phyloP scores from a whole-genome alignment of 2,113 vertebrate species.

The Panthera leo region DNA sequence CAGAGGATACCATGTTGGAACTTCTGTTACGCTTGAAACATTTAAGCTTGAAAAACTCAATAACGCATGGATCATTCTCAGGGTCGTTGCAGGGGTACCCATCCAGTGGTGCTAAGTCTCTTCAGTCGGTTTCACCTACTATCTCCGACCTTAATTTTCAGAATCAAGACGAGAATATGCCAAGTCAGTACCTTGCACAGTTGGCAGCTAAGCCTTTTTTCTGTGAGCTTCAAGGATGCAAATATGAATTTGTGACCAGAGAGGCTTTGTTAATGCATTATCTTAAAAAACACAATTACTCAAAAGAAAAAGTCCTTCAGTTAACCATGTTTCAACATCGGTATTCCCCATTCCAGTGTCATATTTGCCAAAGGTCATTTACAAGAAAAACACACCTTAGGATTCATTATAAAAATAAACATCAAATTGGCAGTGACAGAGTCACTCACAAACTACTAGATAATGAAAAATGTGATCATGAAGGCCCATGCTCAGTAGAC shows the following conservation, averaged over 20 bases:
- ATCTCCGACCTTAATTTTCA: slow-evolving; percentile 83
- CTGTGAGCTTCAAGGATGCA: slow-evolving; percentile 91
- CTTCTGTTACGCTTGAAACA: slow-evolving; percentile 92
- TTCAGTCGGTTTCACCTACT: slow-evolving; percentile 79
- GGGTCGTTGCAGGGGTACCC: slow-evolving; percentile 83
- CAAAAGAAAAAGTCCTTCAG: slow-evolving; percentile 89
- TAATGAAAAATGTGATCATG: slow-evolving; percentile 81
- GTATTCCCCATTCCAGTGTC: slow-evolving; percentile 95
- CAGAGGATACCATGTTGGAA: slow-evolving; percentile 89
- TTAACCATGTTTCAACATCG: slow-evolving; percentile 90
- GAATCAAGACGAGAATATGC: slow-evolving; percentile 82
- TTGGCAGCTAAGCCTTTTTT: slow-evolving; percentile 92
- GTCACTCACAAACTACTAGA: slow-evolving; percentile 82
- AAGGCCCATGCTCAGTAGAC: slow-evolving; percentile 75
- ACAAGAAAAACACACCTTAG: slow-evolving; percentile 92
- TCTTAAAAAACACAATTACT: slow-evolving; percentile 90
- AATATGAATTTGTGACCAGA: slow-evolving; percentile 92
- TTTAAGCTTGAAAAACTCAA: slow-evolving; percentile 90
- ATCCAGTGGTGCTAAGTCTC: slow-evolving; percentile 83
- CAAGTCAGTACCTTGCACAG: slow-evolving; percentile 86
- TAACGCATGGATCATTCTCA: slow-evolving; percentile 80
- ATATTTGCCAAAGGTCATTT: slow-evolving; percentile 94
- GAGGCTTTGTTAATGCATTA: slow-evolving; percentile 94
- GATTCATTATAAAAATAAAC: slow-evolving; percentile 91
- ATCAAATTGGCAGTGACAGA: slow-evolving; percentile 87